Conservation (phyloP, 2,113 vertebrate genomes). For the Leuciscus idus region DNA sequence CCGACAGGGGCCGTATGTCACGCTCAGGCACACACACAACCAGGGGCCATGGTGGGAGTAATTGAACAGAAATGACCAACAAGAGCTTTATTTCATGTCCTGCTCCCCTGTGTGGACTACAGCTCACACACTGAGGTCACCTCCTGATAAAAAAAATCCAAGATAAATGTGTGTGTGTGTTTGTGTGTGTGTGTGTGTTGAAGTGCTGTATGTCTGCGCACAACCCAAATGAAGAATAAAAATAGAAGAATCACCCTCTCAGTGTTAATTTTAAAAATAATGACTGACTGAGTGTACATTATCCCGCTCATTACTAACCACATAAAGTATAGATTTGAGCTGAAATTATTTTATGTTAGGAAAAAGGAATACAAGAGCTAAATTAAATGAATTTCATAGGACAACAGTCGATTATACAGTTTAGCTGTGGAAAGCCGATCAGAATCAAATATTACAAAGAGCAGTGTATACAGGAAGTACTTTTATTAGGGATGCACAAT, state of each 20-base stretch:
- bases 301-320: background rate
- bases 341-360: background rate
- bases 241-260: background rate
- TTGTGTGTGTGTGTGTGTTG: conserved; percentile 18
- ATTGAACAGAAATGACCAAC: conserved; percentile 78
- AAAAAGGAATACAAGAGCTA: background rate
- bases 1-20: conserved; percentile 48
- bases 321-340: background rate
- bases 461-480: background rate
- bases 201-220: conserved; percentile 21
- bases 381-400: background rate
- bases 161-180: background rate
- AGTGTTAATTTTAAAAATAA: background rate
- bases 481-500: background rate
- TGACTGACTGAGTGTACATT: background rate
- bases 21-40: conserved; percentile 49
- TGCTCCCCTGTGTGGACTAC: conserved; percentile 41
- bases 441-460: background rate
- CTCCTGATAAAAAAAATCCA: conserved; percentile 30
- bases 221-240: background rate
- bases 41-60: conserved; percentile 72
- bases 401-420: background rate
- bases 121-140: conserved; percentile 29
- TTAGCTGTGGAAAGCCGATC: background rate
- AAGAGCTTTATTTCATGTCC: conserved; percentile 64